A percentile compares a stretch with the other conserved stretches of the same genome.
Conservation (phyloP, 2,113 vertebrate genomes). For the Zosterops hypoxanthus region DNA sequence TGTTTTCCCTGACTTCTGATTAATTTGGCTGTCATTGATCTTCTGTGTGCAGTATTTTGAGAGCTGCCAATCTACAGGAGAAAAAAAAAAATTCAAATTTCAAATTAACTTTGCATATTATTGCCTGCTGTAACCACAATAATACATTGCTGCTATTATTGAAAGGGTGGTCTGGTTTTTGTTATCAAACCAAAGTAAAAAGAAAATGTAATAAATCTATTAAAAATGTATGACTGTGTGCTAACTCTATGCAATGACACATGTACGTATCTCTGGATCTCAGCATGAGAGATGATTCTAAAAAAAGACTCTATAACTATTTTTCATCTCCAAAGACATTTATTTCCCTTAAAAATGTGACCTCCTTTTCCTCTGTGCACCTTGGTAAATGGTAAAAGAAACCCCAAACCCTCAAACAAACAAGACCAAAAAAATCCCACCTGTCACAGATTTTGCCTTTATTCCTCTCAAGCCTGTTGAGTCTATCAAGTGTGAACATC, state of each 20-base stretch:
- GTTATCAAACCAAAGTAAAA: not conserved
- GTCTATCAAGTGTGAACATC: constrained; percentile 50
- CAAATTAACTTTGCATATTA: not conserved
- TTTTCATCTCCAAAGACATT: not conserved
- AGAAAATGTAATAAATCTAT: not conserved
- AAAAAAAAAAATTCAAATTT: not conserved
- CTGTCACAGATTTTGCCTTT: constrained; percentile 1
- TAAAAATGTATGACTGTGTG: not conserved
- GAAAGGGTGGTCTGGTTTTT: not conserved
- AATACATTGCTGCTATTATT: not conserved
- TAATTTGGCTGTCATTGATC: not conserved
- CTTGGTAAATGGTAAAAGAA: not conserved
- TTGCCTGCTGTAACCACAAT: not conserved
- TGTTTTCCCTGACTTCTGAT: not conserved
- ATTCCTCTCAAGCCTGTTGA: constrained; percentile 39
- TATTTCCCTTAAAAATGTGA: constrained; percentile 6
- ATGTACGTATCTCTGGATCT: not conserved
- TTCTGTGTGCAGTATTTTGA: not conserved
- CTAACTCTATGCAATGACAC: not conserved
- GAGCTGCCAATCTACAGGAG: not conserved
- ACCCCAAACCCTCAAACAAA: not conserved
- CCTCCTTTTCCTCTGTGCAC: not conserved
- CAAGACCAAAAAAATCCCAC: not conserved
- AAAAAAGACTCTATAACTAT: not conserved
- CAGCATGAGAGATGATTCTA: not conserved